phyloP scores from a whole-genome alignment of 1,140 invertebrate species.

The Scaptomyza pallida region DNA sequence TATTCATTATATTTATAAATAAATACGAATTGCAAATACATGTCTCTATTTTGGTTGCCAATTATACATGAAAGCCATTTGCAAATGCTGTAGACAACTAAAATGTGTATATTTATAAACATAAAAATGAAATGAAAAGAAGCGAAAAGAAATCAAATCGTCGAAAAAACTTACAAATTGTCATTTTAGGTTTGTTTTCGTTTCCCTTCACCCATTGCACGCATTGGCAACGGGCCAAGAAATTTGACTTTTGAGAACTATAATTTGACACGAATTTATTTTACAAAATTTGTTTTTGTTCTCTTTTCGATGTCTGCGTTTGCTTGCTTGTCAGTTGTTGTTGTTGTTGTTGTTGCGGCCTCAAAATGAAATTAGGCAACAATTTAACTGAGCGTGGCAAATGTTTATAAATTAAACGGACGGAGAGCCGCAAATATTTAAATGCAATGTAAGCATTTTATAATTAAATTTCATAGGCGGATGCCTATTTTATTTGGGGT shows the following conservation, averaged over 20 bases:
- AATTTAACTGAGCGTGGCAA: slow-evolving; percentile 46
- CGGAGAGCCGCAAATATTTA: slow-evolving; percentile 48
- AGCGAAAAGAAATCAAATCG: slow-evolving; percentile 5
- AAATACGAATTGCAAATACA: slow-evolving; percentile 14
- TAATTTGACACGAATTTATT: slow-evolving; percentile 79
- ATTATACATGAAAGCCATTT: slow-evolving; percentile 33
- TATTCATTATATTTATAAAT: slow-evolving; percentile 19
- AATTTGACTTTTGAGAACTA: slow-evolving; percentile 72
- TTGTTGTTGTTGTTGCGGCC: no score
- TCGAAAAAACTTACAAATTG: slow-evolving; percentile 23
- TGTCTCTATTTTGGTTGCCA: slow-evolving; percentile 32
- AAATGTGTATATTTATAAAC: slow-evolving; percentile 26
- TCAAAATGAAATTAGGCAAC: slow-evolving; percentile 36
- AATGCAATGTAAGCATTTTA: slow-evolving; percentile 79
- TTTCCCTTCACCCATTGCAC: background rate
- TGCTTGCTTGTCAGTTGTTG: no score
- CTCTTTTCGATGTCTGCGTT: no score
- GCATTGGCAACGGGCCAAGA: slow-evolving; percentile 44
- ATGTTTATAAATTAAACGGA: slow-evolving; percentile 69
- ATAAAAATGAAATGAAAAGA: slow-evolving; percentile 11
- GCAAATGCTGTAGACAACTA: slow-evolving; percentile 8
- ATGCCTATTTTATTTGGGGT: slow-evolving; percentile 12
- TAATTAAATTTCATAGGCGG: slow-evolving; percentile 68
- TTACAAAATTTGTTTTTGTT: slow-evolving; percentile 41
- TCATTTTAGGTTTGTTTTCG: slow-evolving; percentile 3